These are phyloP conservation scores for Aleiodes testaceus DNA, from an alignment of 2,888 invertebrate species.

Conservation along the genomic window DNA sequence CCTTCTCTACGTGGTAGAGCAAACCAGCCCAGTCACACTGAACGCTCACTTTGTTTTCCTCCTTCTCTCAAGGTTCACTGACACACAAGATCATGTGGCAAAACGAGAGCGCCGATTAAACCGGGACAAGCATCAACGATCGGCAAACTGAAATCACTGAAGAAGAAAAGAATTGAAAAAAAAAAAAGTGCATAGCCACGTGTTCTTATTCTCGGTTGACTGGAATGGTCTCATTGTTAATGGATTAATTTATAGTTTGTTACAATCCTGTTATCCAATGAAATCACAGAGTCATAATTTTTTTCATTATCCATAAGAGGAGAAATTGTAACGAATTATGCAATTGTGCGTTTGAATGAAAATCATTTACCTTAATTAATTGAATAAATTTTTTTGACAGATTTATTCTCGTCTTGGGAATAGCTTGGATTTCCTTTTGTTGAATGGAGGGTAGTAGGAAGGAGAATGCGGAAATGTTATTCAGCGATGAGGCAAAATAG, in stretches of 20 bases:
- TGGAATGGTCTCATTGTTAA: too few species aligned
- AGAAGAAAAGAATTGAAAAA: neutral
- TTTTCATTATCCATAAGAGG: too few species aligned
- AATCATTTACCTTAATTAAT: too few species aligned
- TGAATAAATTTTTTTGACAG: neutral
- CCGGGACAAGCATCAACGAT: slow-evolving; percentile 43
- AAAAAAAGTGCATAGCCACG: slow-evolving; percentile 19
- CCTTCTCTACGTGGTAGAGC: slow-evolving; percentile 37
- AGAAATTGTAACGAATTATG: too few species aligned
- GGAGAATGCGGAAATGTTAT: slow-evolving; percentile 26
- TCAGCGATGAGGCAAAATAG: slow-evolving; percentile 6
- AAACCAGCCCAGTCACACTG: slow-evolving; percentile 41
- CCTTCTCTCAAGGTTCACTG: slow-evolving; percentile 51
- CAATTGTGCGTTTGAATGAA: too few species aligned
- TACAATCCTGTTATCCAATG: too few species aligned
- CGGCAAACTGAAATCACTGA: slow-evolving; percentile 8
- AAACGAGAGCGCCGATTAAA: slow-evolving; percentile 38
- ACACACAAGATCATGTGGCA: slow-evolving; percentile 50
- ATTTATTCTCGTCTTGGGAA: neutral
- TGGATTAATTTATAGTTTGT: too few species aligned
- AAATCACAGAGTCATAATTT: too few species aligned
- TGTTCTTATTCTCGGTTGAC: neutral
- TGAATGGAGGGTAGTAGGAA: neutral
- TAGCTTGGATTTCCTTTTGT: slow-evolving; percentile 1
- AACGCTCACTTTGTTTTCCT: slow-evolving; percentile 33